Percentiles rank a stretch among this genome's conserved stretches.
Conservation (phyloP, 1,140 invertebrate genomes). For the Acyrthosiphon pisum region DNA sequence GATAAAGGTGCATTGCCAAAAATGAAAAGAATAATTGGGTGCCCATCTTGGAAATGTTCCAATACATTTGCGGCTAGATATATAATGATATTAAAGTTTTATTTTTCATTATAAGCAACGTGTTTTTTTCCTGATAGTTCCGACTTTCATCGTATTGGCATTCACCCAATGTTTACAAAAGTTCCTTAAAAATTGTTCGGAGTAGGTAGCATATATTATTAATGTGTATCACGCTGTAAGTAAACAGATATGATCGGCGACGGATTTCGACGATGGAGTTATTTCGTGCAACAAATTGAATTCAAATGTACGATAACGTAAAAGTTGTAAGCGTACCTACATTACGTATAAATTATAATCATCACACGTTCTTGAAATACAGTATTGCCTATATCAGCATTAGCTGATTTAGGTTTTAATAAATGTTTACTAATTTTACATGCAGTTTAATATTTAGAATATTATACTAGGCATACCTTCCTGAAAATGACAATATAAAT, state of each 20-base stretch:
- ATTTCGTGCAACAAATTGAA: background rate
- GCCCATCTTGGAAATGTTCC: background rate
- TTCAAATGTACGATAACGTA: background rate
- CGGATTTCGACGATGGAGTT: background rate
- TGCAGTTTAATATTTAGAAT: background rate
- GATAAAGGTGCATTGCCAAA: background rate
- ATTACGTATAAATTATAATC: background rate
- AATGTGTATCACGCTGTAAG: background rate
- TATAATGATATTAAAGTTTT: constrained; percentile 36
- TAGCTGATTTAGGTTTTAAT: background rate
- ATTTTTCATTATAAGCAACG: constrained; percentile 19
- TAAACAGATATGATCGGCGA: background rate
- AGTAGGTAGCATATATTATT: background rate
- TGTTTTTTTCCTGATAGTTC: background rate
- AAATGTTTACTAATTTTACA: background rate
- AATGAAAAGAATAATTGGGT: constrained; percentile 7
- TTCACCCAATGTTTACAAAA: background rate
- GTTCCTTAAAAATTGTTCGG: constrained; percentile 5
- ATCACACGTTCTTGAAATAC: background rate
- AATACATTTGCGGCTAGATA: background rate
- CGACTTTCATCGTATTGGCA: background rate
- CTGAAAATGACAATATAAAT: background rate
- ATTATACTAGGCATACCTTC: background rate
- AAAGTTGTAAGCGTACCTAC: background rate
- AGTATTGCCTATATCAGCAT: no score